Base-by-base conservation (phyloP, 2,888 invertebrate genomes). In the Eupithecia dodoneata region DNA sequence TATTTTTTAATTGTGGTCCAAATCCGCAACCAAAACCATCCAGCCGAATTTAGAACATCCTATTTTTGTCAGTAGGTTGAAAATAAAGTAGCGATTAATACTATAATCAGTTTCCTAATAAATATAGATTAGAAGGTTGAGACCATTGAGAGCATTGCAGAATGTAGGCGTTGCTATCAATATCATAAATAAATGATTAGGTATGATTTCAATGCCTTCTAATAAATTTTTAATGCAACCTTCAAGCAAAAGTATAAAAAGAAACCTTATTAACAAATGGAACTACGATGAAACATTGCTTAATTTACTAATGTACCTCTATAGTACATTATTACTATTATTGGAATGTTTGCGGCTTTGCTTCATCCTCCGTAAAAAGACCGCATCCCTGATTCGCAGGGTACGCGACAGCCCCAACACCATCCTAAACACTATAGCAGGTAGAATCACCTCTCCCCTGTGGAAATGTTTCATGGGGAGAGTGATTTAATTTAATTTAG, bases 211-310 rank as follows among this genome's bases (percentile, higher is more conserved):
- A 70, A 70, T 18, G 70, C 7, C 70, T 47, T 3, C 71, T 55
- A 72, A 52, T n/a, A 59, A 44, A 72, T 70, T 47, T 70, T 30
- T 70, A 47, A 70, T 70, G 47, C 47, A 47, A 70, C 70, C 70
- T 70, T 70, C 47, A 12, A 30, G 9, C 70, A 49, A 65, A 41
- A 13, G 15, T 42, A 66, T 66, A 66, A 42, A 42, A 66, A 10
- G 3, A 30, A 10, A 30, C 59, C 18, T 59, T 59, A 59, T 18
- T 52, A 52, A 9, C 3, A n/a, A 30, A 30, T 30, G 1, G 30
- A 30, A 30, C 30, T 30, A 30, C n/a, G n/a, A 55, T n/a, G n/a
- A 55, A 55, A 59, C 4, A 18, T 59, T 55, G 15, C 4, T n/a
- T n/a, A 52, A 13, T 49, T 49, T 3, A 13, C 49, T 49, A 49